Conservation (phyloP, 1,140 invertebrate genomes). For the Xylocopa sonorina region DNA sequence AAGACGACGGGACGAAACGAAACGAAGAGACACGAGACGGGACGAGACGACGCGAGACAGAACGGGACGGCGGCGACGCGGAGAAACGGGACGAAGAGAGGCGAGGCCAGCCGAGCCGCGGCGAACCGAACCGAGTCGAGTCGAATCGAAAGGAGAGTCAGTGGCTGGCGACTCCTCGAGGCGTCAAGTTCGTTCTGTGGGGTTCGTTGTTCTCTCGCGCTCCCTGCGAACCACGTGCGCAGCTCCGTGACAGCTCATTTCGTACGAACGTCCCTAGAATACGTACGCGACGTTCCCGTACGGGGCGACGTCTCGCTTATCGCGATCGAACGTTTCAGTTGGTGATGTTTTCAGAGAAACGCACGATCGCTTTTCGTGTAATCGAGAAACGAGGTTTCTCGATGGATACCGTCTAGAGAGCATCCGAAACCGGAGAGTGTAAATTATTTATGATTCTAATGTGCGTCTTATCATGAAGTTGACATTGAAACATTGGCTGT, state of each 20-base stretch:
- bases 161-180: slow-evolving; percentile 78
- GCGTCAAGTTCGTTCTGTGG: slow-evolving; percentile 73
- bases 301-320: not conserved
- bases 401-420: not conserved
- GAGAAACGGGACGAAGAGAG: slow-evolving; percentile 27
- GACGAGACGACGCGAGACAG: slow-evolving; percentile 1
- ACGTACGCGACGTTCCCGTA: not conserved
- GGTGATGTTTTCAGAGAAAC: not conserved
- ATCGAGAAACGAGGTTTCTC: not conserved
- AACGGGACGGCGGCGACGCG: slow-evolving; percentile 36
- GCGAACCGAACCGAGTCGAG: slow-evolving; percentile 67
- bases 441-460: not conserved
- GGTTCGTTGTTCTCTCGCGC: slow-evolving; percentile 58
- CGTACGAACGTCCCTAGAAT: not conserved
- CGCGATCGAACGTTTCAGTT: not conserved
- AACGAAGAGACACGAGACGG: not conserved
- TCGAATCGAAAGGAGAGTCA: slow-evolving; percentile 62
- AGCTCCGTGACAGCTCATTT: slow-evolving; percentile 70
- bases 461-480: not conserved
- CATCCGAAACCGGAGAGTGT: not conserved
- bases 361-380: not conserved
- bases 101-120: slow-evolving; percentile 63
- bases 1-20: not conserved
- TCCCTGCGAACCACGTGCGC: slow-evolving; percentile 73
- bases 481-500: not conserved